Evolutionary conservation across 2,888 invertebrate species (phyloP), one percentile per base, ranked within the genome.

Genomic region (Craniophora ligustri): DNA sequence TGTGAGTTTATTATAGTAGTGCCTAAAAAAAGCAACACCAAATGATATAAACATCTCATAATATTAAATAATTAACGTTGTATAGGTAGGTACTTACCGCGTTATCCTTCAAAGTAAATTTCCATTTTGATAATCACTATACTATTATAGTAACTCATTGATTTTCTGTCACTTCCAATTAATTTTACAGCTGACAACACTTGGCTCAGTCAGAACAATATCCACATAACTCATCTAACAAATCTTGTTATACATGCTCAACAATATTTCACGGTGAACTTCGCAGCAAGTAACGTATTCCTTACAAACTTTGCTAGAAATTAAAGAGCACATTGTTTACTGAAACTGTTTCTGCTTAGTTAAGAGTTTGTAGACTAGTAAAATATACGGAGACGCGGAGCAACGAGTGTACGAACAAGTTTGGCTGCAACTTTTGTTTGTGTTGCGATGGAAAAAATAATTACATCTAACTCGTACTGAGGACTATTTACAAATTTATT

Each of bases 311-410:
- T 76, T 63, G 53, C 68, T 69, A 63, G 71, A 77, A 81, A 82
- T 84, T 84, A 82, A 79, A 79, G 75, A 80, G 79, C 79, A 74
- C 72, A 79, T 80, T 85, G 84, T 83, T 84, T 76, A 75, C 72
- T 51, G 54, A 66, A 72, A 68, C 67, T 69, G 73, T 56, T 68
- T 56, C 45, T 65, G 56, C 60, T 78, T 73, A 73, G 75, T 72
- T 76, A 72, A 28, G 61, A 65, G 68, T 66, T 67, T 60, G 69
- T 54, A 59, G 56, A 60, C 70, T 55, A 53, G 61, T 50, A 46
- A 55, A 65, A 58, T 58, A 45, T 48, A 61, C 28, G 48, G 28
- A 58, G 58, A 53, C 39, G 32, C 32, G 10, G 15, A 47, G 44
- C 40, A 40, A 21, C 19, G 5, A 47, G 40, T 32, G 18, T 40